These are phyloP conservation scores for Drepanosiphum platanoidis DNA, from an alignment of 2,888 invertebrate genomes.

Conservation along the genomic window DNA sequence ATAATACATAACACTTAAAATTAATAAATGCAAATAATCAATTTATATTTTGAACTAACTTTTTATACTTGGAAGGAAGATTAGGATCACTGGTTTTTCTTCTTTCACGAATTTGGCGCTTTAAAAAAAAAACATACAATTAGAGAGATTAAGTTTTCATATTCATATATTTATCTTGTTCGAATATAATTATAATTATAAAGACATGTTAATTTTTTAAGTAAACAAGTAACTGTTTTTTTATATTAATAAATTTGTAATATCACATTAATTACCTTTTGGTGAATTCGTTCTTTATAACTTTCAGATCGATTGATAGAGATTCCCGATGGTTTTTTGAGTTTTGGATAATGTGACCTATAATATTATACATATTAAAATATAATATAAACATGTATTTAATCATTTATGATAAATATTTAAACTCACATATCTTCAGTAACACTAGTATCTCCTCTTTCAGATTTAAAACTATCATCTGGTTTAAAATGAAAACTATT, in stretches of 20 bases:
- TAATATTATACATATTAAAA: background rate
- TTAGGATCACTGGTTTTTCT: slow-evolving; percentile 85
- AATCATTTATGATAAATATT: background rate
- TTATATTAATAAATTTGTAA: background rate
- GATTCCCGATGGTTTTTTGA: slow-evolving; percentile 65
- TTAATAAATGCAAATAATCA: background rate
- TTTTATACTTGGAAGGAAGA: slow-evolving; percentile 69
- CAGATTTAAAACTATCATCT: slow-evolving; percentile 49
- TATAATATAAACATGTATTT: background rate
- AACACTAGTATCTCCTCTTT: slow-evolving; percentile 1
- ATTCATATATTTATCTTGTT: no score
- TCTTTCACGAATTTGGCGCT: slow-evolving; percentile 76
- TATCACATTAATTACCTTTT: slow-evolving; percentile 67
- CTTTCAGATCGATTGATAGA: slow-evolving; percentile 77
- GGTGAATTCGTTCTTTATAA: slow-evolving; percentile 75
- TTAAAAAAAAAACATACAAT: slow-evolving; percentile 66
- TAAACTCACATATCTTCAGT: slow-evolving; percentile 44
- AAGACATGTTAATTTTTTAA: no score
- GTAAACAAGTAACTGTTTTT: background rate
- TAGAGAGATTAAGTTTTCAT: no score
- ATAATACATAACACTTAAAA: background rate
- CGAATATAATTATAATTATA: no score
- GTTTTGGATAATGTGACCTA: slow-evolving; percentile 65
- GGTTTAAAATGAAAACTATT: slow-evolving; percentile 43
- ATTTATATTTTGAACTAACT: slow-evolving; percentile 44